These are phyloP conservation scores for Nilaparvata lugens DNA, from an alignment of 1,140 invertebrate species.

Conservation along the genomic window DNA sequence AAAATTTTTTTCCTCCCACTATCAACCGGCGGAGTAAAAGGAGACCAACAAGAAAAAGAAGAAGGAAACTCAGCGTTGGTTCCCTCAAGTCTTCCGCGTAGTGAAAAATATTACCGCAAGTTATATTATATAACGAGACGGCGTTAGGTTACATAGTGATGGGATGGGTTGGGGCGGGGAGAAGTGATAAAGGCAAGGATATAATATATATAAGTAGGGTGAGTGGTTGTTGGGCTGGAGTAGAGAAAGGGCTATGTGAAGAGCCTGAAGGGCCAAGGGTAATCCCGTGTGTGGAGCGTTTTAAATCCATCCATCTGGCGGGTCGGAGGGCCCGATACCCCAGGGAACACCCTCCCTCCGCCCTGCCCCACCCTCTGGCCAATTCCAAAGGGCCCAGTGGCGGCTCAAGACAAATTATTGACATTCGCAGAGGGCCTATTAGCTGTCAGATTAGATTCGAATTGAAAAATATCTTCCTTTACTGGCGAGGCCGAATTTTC, in stretches of 20 bases:
- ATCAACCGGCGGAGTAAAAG: too few relatives aligned
- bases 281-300: constrained; percentile 13
- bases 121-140: neutral
- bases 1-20: too few relatives aligned
- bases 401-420: constrained; percentile 25
- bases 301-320: constrained; percentile 18
- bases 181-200: neutral
- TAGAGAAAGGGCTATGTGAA: constrained; percentile 13
- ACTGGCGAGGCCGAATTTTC: too few relatives aligned
- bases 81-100: too few relatives aligned
- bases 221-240: too few relatives aligned
- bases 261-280: neutral
- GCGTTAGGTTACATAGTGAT: neutral
- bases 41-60: too few relatives aligned
- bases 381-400: too few relatives aligned
- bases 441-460: constrained; percentile 32
- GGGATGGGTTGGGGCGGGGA: neutral
- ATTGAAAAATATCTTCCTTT: constrained; percentile 28
- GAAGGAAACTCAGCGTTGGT: too few relatives aligned
- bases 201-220: constrained; percentile 9
- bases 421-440: constrained; percentile 27
- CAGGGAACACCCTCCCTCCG: neutral
- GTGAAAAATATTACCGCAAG: constrained; percentile 2
- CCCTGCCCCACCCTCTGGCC: too few relatives aligned
- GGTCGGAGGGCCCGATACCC: neutral